phyloP scores from a whole-genome alignment of 2,797 vertebrate genomes.

The Neosilurus mollespiculum region DNA sequence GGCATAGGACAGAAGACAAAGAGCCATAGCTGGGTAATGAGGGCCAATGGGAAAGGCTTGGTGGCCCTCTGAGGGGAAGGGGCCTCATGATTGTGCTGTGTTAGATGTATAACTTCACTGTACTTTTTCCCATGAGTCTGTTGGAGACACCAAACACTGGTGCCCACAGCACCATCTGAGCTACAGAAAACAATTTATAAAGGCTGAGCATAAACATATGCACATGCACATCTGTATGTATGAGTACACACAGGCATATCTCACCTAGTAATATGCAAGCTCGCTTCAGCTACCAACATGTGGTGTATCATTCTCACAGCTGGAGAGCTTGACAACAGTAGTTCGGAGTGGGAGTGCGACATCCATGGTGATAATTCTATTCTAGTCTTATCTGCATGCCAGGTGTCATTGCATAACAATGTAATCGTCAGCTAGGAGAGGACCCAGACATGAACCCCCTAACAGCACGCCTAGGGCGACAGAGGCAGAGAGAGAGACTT shows the following conservation, averaged over 20 bases:
- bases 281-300: constrained; percentile 17
- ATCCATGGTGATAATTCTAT: constrained; percentile 48
- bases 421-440: constrained; percentile 59
- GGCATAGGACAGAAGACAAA: constrained; percentile 51
- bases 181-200: constrained; percentile 3
- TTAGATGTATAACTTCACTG: constrained; percentile 51
- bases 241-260: background rate
- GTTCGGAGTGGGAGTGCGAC: constrained; percentile 34
- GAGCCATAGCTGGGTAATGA: constrained; percentile 55
- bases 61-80: constrained; percentile 46
- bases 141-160: constrained; percentile 9
- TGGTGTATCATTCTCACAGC: constrained; percentile 21
- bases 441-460: constrained; percentile 60
- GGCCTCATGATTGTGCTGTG: constrained; percentile 44
- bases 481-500: constrained; percentile 56
- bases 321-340: constrained; percentile 35
- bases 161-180: constrained; percentile 27
- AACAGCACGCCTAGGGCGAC: constrained; percentile 60
- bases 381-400: constrained; percentile 59
- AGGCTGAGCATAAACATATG: constrained; percentile 15
- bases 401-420: constrained; percentile 62
- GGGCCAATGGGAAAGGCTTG: constrained; percentile 49
- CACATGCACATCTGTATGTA: constrained; percentile 8
- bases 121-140: constrained; percentile 41
- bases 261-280: constrained; percentile 14